phyloP scores from a whole-genome alignment of 2,797 vertebrate species.

The Melanotaenia trifasciata region DNA sequence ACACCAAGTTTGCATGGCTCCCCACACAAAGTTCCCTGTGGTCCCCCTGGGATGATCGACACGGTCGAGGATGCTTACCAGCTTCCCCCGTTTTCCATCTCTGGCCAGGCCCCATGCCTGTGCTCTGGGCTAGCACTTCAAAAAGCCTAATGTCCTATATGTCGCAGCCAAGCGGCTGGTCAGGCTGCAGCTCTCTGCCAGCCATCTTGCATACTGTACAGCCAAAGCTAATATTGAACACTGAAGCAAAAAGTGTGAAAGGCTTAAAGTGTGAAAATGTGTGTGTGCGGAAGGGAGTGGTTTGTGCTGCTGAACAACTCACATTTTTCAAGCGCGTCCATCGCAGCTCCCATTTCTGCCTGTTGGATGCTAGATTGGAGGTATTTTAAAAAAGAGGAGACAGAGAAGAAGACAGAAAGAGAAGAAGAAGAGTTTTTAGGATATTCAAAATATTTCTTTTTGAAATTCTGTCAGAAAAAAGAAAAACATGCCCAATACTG shows the following conservation, averaged over 20 bases:
- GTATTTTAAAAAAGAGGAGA: constrained; percentile 25
- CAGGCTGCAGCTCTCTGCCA: constrained; percentile 65
- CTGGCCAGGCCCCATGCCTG: constrained; percentile 48
- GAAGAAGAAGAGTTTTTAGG: constrained; percentile 51
- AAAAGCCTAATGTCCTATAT: constrained; percentile 67
- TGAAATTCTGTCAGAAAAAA: constrained; percentile 38
- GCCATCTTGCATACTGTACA: constrained; percentile 58
- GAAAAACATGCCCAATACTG: constrained; percentile 38
- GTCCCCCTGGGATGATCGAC: constrained; percentile 33
- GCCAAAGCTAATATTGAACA: constrained; percentile 68
- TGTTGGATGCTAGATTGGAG: constrained; percentile 92
- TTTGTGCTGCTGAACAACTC: constrained; percentile 76
- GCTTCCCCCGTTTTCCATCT: constrained; percentile 24
- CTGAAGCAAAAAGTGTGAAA: constrained; percentile 44
- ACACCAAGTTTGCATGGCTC: constrained; percentile 32
- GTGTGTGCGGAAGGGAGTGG: constrained; percentile 10
- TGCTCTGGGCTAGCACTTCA: constrained; percentile 73
- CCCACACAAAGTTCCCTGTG: constrained; percentile 40
- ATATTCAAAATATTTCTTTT: constrained; percentile 64
- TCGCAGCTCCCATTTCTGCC: constrained; percentile 98
- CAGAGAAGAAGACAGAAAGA: constrained; percentile 40
- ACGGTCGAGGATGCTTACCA: constrained; percentile 43
- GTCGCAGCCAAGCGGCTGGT: constrained; percentile 64
- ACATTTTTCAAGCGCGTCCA: constrained; percentile 99
- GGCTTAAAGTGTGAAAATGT: constrained; percentile 47